Evolutionary conservation across 2,888 invertebrate genomes (phyloP).

Genomic region (Drosophila antonietae): DNA sequence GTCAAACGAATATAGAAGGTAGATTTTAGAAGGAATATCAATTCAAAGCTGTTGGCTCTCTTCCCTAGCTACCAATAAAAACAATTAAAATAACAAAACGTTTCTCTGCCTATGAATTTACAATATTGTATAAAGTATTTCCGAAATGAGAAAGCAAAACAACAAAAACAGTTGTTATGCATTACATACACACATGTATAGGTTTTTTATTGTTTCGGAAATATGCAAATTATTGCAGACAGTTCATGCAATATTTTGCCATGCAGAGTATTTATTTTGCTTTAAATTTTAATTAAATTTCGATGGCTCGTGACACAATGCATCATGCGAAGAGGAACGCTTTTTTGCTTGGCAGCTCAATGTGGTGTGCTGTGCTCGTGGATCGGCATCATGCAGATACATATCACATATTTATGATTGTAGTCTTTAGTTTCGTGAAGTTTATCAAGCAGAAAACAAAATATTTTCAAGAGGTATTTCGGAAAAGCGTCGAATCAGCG

Average conservation of each 20-base stretch:
- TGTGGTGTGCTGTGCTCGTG: constrained; percentile 19
- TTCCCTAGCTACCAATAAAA: no score
- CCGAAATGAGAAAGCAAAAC: not conserved
- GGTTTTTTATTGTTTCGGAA: not conserved
- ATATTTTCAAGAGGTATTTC: not conserved
- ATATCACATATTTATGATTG: constrained; percentile 15
- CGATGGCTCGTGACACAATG: constrained; percentile 12
- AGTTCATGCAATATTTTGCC: constrained; percentile 15
- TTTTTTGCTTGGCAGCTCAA: not conserved
- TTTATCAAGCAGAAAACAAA: constrained; percentile 8
- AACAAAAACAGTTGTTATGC: not conserved
- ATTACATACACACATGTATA: not conserved
- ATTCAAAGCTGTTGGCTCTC: not conserved
- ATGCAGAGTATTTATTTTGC: constrained; percentile 29
- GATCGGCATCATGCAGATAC: constrained; percentile 15
- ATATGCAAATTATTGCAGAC: constrained; percentile 14
- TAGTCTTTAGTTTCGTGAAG: constrained; percentile 8
- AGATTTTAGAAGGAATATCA: not conserved
- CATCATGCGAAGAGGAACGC: not conserved
- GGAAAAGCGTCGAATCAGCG: not conserved
- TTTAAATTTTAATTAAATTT: constrained; percentile 31
- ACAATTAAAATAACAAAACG: no score
- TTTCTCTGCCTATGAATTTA: not conserved
- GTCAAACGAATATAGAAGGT: not conserved
- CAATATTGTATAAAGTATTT: not conserved